Evolutionary conservation across 2,113 vertebrate genomes (phyloP).

Genomic region (Ammodytes dubius): DNA sequence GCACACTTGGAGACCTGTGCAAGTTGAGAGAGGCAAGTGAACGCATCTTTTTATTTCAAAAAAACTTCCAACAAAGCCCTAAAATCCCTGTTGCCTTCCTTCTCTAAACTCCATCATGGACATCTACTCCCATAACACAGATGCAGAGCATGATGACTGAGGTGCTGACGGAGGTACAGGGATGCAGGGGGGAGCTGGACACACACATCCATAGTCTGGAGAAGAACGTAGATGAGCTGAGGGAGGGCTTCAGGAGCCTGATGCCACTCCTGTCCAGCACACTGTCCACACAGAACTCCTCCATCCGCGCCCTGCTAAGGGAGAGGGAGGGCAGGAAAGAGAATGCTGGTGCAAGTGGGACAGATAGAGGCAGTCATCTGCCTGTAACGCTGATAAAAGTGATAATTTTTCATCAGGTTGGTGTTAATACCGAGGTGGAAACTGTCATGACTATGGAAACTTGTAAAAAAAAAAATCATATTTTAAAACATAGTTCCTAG

Average conservation of each 20-base stretch:
- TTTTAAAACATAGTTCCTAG: no score
- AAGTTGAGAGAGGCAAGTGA: slow-evolving; percentile 84
- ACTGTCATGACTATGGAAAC: slow-evolving; percentile 1
- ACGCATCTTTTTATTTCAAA: slow-evolving; percentile 51
- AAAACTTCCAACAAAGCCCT: background rate
- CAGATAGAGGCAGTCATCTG: slow-evolving; percentile 44
- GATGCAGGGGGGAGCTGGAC: slow-evolving; percentile 89
- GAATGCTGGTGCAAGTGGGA: slow-evolving; percentile 19
- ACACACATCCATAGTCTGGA: slow-evolving; percentile 86
- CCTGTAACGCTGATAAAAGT: background rate
- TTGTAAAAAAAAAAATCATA: background rate
- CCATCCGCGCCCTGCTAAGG: slow-evolving; percentile 80
- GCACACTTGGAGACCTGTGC: slow-evolving; percentile 88
- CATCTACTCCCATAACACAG: slow-evolving; percentile 65
- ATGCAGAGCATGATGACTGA: slow-evolving; percentile 90
- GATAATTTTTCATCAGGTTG: background rate
- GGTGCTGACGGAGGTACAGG: slow-evolving; percentile 89
- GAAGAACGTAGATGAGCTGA: slow-evolving; percentile 77
- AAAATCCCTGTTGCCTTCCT: slow-evolving; percentile 12
- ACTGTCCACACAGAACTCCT: slow-evolving; percentile 81
- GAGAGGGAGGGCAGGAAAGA: slow-evolving; percentile 73
- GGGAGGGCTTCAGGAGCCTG: slow-evolving; percentile 79
- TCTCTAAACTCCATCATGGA: background rate
- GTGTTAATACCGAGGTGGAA: background rate
- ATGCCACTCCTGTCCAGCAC: slow-evolving; percentile 82